Percentiles rank a stretch among this genome's conserved stretches.
These are phyloP conservation scores for Alviniconcha marisindica DNA, from an alignment of 1,140 invertebrate species.

Conservation along the genomic window DNA sequence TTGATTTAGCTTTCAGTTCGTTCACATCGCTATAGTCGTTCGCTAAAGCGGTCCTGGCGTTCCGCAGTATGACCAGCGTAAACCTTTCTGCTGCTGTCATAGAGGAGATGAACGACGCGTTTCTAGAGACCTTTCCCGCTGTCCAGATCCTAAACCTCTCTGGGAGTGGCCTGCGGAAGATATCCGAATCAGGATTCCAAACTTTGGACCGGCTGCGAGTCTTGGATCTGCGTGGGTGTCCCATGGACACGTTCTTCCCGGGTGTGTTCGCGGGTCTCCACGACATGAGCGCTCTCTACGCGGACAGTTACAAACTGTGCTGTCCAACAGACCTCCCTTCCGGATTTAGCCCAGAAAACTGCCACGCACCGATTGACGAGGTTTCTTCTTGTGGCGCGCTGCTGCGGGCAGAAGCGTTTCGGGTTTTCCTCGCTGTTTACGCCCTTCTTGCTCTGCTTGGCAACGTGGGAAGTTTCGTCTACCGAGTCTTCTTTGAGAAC, in stretches of 20 bases:
- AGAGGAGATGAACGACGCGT: not conserved
- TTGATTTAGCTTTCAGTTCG: not conserved
- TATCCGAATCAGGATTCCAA: not conserved
- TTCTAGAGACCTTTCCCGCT: not conserved
- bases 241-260: not conserved
- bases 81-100: not conserved
- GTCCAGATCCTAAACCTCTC: not conserved
- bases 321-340: not conserved
- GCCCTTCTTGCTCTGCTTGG: constrained; percentile 50
- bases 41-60: not conserved
- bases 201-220: not conserved
- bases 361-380: not conserved
- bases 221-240: constrained; percentile 26
- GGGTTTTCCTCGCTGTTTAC: constrained; percentile 46
- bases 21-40: not conserved
- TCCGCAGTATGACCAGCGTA: not conserved
- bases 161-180: not conserved
- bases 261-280: not conserved
- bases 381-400: constrained; percentile 7
- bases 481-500: not conserved
- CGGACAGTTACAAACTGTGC: constrained; percentile 22
- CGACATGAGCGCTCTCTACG: not conserved
- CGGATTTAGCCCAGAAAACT: not conserved
- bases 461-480: constrained; percentile 48
- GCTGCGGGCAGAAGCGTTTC: not conserved